phyloP scores from a whole-genome alignment of 1,140 invertebrate genomes.

The Leguminivora glycinivorella region DNA sequence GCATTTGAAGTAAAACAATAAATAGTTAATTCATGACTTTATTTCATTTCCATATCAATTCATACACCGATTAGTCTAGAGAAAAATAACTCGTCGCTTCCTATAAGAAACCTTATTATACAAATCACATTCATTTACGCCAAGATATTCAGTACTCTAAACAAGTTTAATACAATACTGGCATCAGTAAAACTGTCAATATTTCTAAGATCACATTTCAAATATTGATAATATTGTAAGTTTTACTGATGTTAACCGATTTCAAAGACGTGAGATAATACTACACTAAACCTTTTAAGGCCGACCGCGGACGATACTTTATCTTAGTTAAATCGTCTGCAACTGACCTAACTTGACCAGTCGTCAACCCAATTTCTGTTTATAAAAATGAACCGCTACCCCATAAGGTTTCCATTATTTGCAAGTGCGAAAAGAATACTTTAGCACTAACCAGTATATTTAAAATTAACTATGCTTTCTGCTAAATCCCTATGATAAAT shows the following conservation, averaged over 20 bases:
- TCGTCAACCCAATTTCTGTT: background rate
- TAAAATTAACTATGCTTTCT: background rate
- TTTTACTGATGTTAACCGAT: background rate
- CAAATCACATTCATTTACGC: constrained; percentile 73
- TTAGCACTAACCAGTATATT: background rate
- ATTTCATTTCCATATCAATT: constrained; percentile 66
- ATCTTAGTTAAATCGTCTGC: background rate
- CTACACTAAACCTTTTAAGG: constrained; percentile 21
- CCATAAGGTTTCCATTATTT: background rate
- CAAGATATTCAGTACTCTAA: constrained; percentile 54
- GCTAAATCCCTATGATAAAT: background rate
- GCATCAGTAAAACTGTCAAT: constrained; percentile 34
- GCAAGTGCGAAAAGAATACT: background rate
- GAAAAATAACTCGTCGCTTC: constrained; percentile 60
- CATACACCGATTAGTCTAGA: constrained; percentile 64
- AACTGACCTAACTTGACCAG: background rate
- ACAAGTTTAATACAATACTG: constrained; percentile 50
- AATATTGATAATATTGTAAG: constrained; percentile 22
- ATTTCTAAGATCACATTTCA: constrained; percentile 34
- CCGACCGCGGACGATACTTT: background rate
- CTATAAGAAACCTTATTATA: constrained; percentile 56
- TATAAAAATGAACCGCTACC: background rate
- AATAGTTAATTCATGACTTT: constrained; percentile 69
- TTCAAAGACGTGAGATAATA: constrained; percentile 19
- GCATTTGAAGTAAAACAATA: constrained; percentile 41